phyloP scores from a whole-genome alignment of 2,113 vertebrate species.

The Hippocampus abdominalis region DNA sequence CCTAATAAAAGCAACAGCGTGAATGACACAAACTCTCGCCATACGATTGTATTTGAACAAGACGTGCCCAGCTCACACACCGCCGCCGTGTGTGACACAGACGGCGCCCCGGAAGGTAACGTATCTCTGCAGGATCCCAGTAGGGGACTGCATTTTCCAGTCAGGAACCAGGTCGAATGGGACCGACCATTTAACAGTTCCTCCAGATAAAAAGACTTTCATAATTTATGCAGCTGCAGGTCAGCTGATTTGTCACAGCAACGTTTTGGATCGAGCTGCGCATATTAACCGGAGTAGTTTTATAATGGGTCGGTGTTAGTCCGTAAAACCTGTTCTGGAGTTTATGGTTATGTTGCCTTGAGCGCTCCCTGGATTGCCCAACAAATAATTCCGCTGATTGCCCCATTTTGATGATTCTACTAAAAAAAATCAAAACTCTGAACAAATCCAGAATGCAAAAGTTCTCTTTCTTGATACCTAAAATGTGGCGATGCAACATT shows the following conservation, averaged over 20 bases:
- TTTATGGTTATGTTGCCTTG: background rate
- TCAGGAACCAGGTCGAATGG: constrained; percentile 68
- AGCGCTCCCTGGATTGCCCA: background rate
- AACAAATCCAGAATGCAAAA: background rate
- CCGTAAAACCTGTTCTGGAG: background rate
- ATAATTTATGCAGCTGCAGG: background rate
- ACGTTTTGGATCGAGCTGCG: background rate
- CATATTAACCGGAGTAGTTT: background rate
- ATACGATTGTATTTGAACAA: background rate
- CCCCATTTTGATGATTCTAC: background rate
- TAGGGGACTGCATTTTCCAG: constrained; percentile 17
- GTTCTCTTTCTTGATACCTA: background rate
- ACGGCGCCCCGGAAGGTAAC: constrained; percentile 7
- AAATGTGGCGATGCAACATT: background rate
- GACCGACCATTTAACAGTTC: constrained; percentile 47
- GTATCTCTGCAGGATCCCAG: constrained; percentile 1
- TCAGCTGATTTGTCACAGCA: background rate
- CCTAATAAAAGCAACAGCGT: background rate
- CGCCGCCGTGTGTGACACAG: background rate
- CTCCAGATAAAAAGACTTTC: constrained; percentile 39
- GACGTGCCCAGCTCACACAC: background rate
- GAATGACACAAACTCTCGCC: constrained; percentile 13
- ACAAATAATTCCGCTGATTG: background rate
- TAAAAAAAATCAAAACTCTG: background rate
- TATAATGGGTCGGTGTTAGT: background rate